Conservation (phyloP, 1,140 invertebrate genomes). For the Anastrepha ludens region DNA sequence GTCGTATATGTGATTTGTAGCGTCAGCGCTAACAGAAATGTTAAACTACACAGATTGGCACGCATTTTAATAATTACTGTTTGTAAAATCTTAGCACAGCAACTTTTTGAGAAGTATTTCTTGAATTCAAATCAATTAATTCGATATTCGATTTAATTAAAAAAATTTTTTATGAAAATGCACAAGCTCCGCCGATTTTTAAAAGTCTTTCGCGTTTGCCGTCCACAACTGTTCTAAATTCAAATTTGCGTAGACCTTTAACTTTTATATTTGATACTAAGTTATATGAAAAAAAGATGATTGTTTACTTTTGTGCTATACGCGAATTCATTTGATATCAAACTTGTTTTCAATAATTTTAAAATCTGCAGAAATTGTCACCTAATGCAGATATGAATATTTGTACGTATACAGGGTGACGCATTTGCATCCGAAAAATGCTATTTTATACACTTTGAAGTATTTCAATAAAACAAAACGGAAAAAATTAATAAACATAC, state of each 20-base stretch:
- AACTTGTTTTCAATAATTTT: conserved; percentile 9
- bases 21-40: background rate
- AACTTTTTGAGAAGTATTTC: too few species aligned
- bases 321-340: background rate
- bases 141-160: background rate
- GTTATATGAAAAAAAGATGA: background rate
- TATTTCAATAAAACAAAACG: background rate
- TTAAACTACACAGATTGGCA: background rate
- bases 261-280: conserved; percentile 45
- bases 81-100: too few species aligned
- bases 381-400: background rate
- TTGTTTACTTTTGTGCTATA: background rate
- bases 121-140: too few species aligned
- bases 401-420: background rate
- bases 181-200: background rate
- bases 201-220: background rate
- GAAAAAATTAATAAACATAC: too few species aligned
- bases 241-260: conserved; percentile 7
- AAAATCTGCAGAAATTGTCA: conserved; percentile 4
- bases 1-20: background rate
- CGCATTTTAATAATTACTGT: background rate
- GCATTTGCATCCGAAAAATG: background rate
- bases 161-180: background rate
- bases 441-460: background rate
- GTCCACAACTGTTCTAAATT: conserved; percentile 41